These are phyloP conservation scores for Nannoperca australis DNA, from an alignment of 2,797 vertebrate species.

Conservation along the genomic window DNA sequence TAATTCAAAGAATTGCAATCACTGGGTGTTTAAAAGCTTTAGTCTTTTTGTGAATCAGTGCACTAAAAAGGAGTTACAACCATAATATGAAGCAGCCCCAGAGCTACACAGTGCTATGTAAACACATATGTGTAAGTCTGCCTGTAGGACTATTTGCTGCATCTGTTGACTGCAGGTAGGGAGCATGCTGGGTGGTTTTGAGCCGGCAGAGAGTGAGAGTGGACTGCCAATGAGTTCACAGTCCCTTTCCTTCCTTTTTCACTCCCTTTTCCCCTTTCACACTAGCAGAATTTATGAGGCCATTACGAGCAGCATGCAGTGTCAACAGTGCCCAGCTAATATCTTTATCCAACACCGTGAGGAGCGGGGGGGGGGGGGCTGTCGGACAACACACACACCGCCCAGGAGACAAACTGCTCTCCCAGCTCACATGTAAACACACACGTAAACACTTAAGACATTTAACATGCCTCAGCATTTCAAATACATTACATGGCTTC, in stretches of 20 bases:
- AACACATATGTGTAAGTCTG: no score
- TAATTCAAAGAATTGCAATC: not conserved
- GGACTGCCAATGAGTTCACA: conserved; percentile 72
- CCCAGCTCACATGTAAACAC: conserved; percentile 41
- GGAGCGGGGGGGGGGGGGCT: conserved; percentile 27
- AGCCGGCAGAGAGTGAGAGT: conserved; percentile 47
- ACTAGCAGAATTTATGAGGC: conserved; percentile 82
- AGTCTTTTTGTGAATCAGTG: not conserved
- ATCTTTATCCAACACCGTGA: conserved; percentile 74
- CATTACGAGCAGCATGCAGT: conserved; percentile 80
- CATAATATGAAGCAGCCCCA: not conserved
- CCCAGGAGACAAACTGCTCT: conserved; percentile 69
- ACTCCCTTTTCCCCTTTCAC: conserved; percentile 70
- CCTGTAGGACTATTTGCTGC: no score
- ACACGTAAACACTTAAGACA: conserved; percentile 34
- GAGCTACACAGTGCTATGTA: no score
- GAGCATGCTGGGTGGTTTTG: conserved; percentile 44
- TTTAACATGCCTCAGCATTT: conserved; percentile 58
- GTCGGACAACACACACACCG: conserved; percentile 63
- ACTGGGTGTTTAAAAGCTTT: not conserved
- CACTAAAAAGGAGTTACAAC: not conserved
- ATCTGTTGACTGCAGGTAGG: conserved; percentile 48
- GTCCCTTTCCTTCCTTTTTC: conserved; percentile 56
- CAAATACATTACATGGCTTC: conserved; percentile 43
- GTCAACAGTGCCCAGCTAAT: conserved; percentile 78